A percentile compares a stretch with the other conserved stretches of the same genome.
phyloP scores from a whole-genome alignment of 2,113 vertebrate genomes.

The Gopherus evgoodei region DNA sequence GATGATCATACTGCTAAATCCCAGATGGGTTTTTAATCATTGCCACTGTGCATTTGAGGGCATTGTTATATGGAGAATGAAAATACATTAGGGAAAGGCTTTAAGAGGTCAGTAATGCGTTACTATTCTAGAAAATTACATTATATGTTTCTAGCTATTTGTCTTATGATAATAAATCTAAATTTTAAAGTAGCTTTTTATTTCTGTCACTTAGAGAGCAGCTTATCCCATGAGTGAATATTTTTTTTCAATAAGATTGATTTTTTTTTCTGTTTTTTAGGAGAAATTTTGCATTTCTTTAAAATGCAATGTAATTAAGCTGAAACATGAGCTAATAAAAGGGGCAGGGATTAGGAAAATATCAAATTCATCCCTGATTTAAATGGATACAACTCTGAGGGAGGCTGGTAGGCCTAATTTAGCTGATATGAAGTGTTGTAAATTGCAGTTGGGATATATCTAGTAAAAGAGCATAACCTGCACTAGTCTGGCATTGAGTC shows the following conservation, averaged over 20 bases:
- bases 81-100: slow-evolving; percentile 51
- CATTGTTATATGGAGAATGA: slow-evolving; percentile 43
- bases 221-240: slow-evolving; percentile 42
- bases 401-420: not conserved
- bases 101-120: slow-evolving; percentile 69
- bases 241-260: not conserved
- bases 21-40: not conserved
- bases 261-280: not conserved
- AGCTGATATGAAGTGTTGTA: not conserved
- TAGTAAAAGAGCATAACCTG: not conserved
- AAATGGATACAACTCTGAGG: not conserved
- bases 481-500: not conserved
- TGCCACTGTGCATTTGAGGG: slow-evolving; percentile 20
- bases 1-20: not conserved
- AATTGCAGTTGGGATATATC: not conserved
- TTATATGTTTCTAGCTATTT: slow-evolving; percentile 68
- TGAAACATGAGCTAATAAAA: not conserved
- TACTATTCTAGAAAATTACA: slow-evolving; percentile 63
- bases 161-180: slow-evolving; percentile 62
- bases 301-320: not conserved
- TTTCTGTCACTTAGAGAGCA: slow-evolving; percentile 26
- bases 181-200: slow-evolving; percentile 56
- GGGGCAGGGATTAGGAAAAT: not conserved
- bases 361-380: not conserved
- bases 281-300: not conserved